Evolutionary conservation across 2,113 vertebrate species (phyloP), one percentile per base, ranked within the genome.

Genomic region (Rhombomys opimus): DNA sequence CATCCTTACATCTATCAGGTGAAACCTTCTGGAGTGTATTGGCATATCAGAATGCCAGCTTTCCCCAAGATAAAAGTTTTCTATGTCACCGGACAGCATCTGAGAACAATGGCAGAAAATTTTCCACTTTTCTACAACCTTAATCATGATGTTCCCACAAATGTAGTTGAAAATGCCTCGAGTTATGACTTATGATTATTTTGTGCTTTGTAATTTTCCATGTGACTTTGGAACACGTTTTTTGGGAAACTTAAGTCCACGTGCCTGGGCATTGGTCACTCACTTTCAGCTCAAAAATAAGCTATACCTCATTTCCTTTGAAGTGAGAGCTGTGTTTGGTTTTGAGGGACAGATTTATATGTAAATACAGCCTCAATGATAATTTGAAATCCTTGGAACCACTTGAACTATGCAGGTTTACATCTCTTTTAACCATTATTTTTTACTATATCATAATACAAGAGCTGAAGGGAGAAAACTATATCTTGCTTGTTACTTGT

Each of bases 311-410:
- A 65, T 65, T 46, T 38, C 41, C 7, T 22, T 86, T 22, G 10
- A 67, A 2, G 30, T 13, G 6, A 32, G 41, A 67, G 25, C 84
- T 50, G 5, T 50, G 17, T 22, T 67, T 50, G 17, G 17, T 13
- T 86, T 32, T 67, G 61, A 32, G 38, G 9, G 5, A 27, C 22
- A 50, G 4, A 22, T 67, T 6, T 32, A 22, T 13, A 22, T 32
- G 27, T 0, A 65, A 20, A 11, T 67, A 32, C 15, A 50, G 38
- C 1, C 4, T 6, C 10, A 50, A 4, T 12, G 27, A 67, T 17
- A 0, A 32, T 50, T 22, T 32, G 5, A 67, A 32, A 35, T 5
- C 38, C 15, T 5, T 5, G 63, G 0, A 27, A 5, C 0, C 3
- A 67, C 27, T 11, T 22, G 63, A 32, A 13, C 5, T 4, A 86